Base-by-base conservation (phyloP, 2,113 vertebrate genomes). In the Numida meleagris region DNA sequence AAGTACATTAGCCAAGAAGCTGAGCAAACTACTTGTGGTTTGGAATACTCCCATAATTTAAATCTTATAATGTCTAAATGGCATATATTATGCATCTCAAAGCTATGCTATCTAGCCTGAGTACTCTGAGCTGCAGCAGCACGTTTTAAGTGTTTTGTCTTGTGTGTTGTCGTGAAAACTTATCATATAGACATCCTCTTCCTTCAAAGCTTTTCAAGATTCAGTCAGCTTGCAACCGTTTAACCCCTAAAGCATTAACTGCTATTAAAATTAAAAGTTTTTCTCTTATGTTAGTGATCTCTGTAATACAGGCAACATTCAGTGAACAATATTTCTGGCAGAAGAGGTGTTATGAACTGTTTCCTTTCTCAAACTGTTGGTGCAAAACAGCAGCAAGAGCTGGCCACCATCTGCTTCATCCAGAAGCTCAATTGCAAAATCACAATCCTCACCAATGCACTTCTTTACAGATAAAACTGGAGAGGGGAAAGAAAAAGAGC, bases 381-480 rank as follows among this genome's bases (percentile, higher is more conserved):
- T 53, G 21, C 31, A 50, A 89, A 91, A 72, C 12, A 36, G 18
- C 40, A 77, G 19, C 10, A 70, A 75, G 34, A 89, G 4, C 5
- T 91, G 31, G 27, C n/a, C 75, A 62, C 15, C 14, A 3, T 71
- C 19, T 67, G 4, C 40, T 89, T 93, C 31, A 78, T 62, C 12
- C 12, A 53, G 53, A 70, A 74, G 6, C 6, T 89, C 10, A n/a
- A 5, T 66, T 18, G 20, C 40, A 78, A 84, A 42, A 48, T 38
- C 16, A 46, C 1, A 53, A 3, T 48, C 4, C 9, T 80, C 1
- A 0, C 15, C 59, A 62, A 51, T 36, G 53, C 1, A 2, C n/a
- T 42, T 59, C 24, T 76, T 76, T 34, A 31, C 12, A 67, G 50
- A 7, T 27, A 72, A 66, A 23, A 20, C 4, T 46, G 21, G n/a